phyloP scores from a whole-genome alignment of 2,888 invertebrate genomes.

The Agrilus biguttatus region DNA sequence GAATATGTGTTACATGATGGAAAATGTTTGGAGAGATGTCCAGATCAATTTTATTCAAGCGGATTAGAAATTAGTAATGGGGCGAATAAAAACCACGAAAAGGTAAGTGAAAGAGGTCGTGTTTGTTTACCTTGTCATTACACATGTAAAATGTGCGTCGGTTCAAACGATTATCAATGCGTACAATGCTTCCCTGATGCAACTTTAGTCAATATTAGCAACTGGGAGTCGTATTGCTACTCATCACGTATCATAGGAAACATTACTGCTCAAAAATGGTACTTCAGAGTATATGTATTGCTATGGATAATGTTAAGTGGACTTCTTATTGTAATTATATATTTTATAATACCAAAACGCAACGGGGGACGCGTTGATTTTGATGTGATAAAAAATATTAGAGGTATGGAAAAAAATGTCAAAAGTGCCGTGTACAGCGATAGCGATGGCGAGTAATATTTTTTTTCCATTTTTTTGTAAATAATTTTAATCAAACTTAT shows the following conservation, averaged over 20 bases:
- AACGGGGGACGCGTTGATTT: slow-evolving; percentile 12
- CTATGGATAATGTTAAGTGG: slow-evolving; percentile 15
- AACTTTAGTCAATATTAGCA: slow-evolving; percentile 32
- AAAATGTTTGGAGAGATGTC: slow-evolving; percentile 43
- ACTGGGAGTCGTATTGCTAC: slow-evolving; percentile 26
- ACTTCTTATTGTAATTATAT: slow-evolving; percentile 9
- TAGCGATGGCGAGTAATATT: slow-evolving; percentile 9
- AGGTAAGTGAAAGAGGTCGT: slow-evolving; percentile 7
- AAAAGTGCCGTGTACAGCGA: slow-evolving; percentile 23
- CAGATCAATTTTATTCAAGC: slow-evolving; percentile 22
- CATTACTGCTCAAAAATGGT: slow-evolving; percentile 20
- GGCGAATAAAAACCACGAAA: slow-evolving; percentile 10
- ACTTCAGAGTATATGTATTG: slow-evolving; percentile 17
- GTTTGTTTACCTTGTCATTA: slow-evolving; percentile 57
- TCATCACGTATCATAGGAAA: slow-evolving; percentile 13
- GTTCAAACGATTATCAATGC: slow-evolving; percentile 57
- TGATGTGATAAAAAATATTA: slow-evolving; percentile 17
- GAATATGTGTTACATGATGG: slow-evolving; percentile 45
- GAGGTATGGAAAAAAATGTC: slow-evolving; percentile 20
- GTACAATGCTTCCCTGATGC: slow-evolving; percentile 53
- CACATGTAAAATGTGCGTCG: slow-evolving; percentile 54
- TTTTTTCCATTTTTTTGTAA: too few relatives aligned
- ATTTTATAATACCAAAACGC: slow-evolving; percentile 7
- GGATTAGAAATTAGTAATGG: slow-evolving; percentile 11
- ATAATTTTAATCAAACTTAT: too few relatives aligned